phyloP scores from a whole-genome alignment of 2,888 invertebrate genomes.

The Ormyrus thymus region DNA sequence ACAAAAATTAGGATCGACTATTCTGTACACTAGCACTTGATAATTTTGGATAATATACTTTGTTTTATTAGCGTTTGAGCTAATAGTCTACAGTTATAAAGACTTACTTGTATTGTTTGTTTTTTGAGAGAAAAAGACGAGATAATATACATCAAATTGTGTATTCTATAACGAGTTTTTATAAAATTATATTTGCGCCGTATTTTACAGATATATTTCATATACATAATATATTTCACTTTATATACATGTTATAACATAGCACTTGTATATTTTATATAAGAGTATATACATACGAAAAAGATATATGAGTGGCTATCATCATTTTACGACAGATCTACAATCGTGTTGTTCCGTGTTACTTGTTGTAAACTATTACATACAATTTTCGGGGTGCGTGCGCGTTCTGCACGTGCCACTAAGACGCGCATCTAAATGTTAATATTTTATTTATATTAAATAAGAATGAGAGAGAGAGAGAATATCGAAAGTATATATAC shows the following conservation, averaged over 20 bases:
- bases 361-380: conserved; percentile 54
- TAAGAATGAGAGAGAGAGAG: conserved; percentile 43
- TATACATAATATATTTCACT: conserved; percentile 55
- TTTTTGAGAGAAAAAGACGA: conserved; percentile 55
- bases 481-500: conserved; percentile 40
- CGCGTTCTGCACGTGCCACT: conserved; percentile 38
- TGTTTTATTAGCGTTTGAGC: conserved; percentile 60
- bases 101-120: conserved; percentile 56
- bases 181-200: conserved; percentile 54
- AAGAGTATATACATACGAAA: conserved; percentile 38
- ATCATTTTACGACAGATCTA: conserved; percentile 49
- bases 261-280: conserved; percentile 56
- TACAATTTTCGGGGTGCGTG: conserved; percentile 40
- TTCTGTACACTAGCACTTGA: conserved; percentile 21
- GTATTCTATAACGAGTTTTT: conserved; percentile 58
- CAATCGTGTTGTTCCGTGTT: conserved; percentile 55
- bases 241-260: conserved; percentile 52
- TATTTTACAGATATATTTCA: conserved; percentile 57
- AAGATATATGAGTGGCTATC: conserved; percentile 52
- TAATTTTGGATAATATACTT: conserved; percentile 40
- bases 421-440: conserved; percentile 50
- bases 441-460: conserved; percentile 55
- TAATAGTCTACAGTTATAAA: conserved; percentile 63
- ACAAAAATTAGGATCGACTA: conserved; percentile 17
- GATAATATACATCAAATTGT: conserved; percentile 58